These are phyloP conservation scores for Baryphthengus martii DNA, from an alignment of 2,113 vertebrate species.

Conservation along the genomic window DNA sequence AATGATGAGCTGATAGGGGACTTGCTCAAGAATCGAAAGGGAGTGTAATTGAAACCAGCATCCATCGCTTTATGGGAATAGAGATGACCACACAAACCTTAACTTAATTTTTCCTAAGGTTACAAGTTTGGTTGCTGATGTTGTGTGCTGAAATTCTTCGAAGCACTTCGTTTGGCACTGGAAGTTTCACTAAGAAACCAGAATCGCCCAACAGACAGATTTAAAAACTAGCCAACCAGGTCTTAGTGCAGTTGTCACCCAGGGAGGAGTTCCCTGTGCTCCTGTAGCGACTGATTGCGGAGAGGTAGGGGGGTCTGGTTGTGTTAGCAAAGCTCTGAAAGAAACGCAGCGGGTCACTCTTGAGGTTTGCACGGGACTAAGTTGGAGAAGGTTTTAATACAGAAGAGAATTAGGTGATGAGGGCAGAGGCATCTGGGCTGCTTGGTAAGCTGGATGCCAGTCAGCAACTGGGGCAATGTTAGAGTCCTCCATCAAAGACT, in stretches of 20 bases:
- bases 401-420: not conserved
- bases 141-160: not conserved
- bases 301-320: not conserved
- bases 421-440: not conserved
- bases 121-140: not conserved
- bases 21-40: not conserved
- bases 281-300: rapidly evolving
- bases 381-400: not conserved
- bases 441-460: not conserved
- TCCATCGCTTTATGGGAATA: not conserved
- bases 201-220: not conserved
- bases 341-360: not conserved
- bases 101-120: not conserved
- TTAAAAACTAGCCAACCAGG: not conserved
- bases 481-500: not conserved
- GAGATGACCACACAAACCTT: not conserved
- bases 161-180: not conserved
- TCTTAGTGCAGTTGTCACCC: not conserved
- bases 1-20: not conserved
- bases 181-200: not conserved
- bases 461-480: not conserved
- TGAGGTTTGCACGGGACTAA: not conserved
- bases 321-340: not conserved
- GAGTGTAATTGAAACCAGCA: not conserved
- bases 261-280: not conserved